These are phyloP conservation scores for Drosophila nr. perissopoda DNA, from an alignment of 2,888 invertebrate species.

Conservation along the genomic window DNA sequence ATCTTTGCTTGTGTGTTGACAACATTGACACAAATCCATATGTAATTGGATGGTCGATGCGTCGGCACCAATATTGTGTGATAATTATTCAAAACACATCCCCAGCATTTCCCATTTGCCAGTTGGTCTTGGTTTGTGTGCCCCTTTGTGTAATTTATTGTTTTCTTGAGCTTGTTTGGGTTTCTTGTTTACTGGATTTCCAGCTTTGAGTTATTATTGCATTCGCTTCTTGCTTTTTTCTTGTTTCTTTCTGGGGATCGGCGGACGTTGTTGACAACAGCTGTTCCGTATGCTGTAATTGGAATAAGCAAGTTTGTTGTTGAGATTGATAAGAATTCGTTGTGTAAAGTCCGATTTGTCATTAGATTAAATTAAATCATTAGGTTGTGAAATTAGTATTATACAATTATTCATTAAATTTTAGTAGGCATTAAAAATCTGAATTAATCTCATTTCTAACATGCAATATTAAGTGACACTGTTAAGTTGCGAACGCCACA, in stretches of 20 bases:
- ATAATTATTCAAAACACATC: conserved; percentile 61
- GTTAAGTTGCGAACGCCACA: conserved; percentile 44
- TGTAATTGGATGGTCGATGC: conserved; percentile 25
- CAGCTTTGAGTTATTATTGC: conserved; percentile 20
- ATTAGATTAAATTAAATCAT: too few relatives aligned
- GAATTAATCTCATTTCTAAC: conserved; percentile 1
- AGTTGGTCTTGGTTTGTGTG: neutral
- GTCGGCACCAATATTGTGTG: conserved; percentile 47
- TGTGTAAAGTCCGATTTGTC: neutral
- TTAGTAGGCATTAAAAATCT: neutral
- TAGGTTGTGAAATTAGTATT: conserved; percentile 7
- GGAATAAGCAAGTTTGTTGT: conserved; percentile 51
- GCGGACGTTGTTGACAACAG: conserved; percentile 45
- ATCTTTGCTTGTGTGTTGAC: conserved; percentile 16
- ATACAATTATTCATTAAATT: neutral
- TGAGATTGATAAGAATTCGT: conserved; percentile 50
- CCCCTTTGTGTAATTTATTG: neutral
- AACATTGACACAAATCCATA: conserved; percentile 41
- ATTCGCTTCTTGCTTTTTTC: conserved; percentile 6
- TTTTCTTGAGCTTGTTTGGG: conserved; percentile 47
- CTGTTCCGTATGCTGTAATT: conserved; percentile 65
- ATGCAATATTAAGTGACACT: conserved; percentile 33
- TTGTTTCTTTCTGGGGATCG: conserved; percentile 5
- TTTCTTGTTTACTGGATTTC: conserved; percentile 45
- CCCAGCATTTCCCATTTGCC: conserved; percentile 22